Percentiles rank a stretch among this genome's conserved stretches.
Conservation (phyloP, 2,113 vertebrate genomes). For the Melozone crissalis region DNA sequence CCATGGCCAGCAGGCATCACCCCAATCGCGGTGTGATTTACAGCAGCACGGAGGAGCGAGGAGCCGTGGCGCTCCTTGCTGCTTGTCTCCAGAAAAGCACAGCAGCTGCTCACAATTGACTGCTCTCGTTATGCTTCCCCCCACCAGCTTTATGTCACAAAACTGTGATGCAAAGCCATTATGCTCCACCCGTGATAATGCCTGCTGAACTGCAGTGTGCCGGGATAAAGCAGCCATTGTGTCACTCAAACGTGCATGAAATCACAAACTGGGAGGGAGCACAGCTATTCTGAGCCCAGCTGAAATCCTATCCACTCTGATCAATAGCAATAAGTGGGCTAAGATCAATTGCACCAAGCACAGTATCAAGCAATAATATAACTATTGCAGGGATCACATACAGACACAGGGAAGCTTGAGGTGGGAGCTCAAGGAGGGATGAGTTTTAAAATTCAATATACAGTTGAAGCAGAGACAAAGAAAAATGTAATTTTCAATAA, state of each 20-base stretch:
- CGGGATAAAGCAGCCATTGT: background rate
- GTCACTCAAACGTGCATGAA: background rate
- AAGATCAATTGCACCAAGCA: background rate
- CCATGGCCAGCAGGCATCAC: background rate
- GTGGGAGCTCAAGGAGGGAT: background rate
- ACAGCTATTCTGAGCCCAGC: background rate
- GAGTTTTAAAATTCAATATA: background rate
- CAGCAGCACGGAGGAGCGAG: background rate
- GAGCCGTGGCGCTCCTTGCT: background rate
- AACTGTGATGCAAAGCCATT: background rate
- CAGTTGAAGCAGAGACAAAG: background rate
- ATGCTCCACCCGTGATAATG: background rate
- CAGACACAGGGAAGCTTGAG: background rate
- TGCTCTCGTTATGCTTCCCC: background rate
- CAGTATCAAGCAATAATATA: background rate
- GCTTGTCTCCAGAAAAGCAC: constrained; percentile 11
- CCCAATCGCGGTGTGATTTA: background rate
- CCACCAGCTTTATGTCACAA: background rate
- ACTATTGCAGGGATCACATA: background rate
- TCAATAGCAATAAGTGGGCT: background rate
- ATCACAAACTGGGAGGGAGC: background rate
- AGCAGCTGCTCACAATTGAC: background rate
- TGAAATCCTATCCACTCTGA: background rate
- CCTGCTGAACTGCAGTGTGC: background rate
- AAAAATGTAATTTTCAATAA: background rate